Evolutionary conservation across 53 echinoderm and acorn worm genomes (phyloP).

Genomic region (Patiria pectinifera): DNA sequence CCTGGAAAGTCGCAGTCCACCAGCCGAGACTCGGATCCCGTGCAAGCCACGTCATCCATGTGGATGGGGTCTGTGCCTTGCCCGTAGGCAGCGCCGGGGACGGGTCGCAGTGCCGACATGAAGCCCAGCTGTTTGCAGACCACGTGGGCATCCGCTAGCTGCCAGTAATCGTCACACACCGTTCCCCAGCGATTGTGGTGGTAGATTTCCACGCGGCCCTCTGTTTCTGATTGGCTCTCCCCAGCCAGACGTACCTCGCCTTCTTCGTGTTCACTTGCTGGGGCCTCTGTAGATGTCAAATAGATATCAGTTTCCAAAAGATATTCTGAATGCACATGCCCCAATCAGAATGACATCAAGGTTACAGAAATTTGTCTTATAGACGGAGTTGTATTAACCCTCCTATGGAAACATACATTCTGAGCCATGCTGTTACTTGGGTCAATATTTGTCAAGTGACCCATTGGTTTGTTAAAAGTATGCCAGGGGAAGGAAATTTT

Average conservation of each 20-base stretch:
- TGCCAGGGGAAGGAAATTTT: too few species aligned
- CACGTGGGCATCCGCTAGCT: constrained; percentile 51
- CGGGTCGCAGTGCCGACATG: not conserved
- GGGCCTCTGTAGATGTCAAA: constrained; percentile 10
- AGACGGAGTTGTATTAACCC: too few species aligned
- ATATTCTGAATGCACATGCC: too few species aligned
- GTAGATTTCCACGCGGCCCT: constrained; percentile 71
- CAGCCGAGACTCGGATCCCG: constrained; percentile 39
- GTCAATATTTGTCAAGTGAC: too few species aligned
- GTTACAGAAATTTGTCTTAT: too few species aligned
- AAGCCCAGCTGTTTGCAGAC: constrained; percentile 68
- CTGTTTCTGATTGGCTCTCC: not conserved
- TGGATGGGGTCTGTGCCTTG: constrained; percentile 35
- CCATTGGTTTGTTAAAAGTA: too few species aligned
- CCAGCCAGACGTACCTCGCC: constrained; percentile 45
- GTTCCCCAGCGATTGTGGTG: constrained; percentile 62
- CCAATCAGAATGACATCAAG: too few species aligned
- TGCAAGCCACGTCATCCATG: constrained; percentile 61
- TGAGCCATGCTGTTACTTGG: too few species aligned
- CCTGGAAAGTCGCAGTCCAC: constrained; percentile 40
- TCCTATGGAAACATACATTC: too few species aligned
- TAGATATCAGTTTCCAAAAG: not conserved
- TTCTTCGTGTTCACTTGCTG: not conserved
- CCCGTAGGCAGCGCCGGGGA: constrained; percentile 19
- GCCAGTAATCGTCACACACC: constrained; percentile 66